Conservation (phyloP, 1,140 invertebrate genomes). For the Heliconius congener region DNA sequence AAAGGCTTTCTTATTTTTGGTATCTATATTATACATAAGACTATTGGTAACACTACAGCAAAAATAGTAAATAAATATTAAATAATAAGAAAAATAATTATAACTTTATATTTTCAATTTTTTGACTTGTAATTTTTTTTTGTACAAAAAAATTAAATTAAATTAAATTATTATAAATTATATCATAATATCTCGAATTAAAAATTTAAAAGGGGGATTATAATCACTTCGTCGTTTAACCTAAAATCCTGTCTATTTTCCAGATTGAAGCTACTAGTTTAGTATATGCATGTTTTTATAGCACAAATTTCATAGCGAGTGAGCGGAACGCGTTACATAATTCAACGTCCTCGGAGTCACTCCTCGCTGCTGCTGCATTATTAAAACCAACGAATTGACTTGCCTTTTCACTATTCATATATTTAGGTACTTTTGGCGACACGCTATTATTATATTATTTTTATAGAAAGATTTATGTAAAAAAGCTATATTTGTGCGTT, state of each 20-base stretch:
- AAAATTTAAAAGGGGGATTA: background rate
- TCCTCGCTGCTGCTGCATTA: constrained; percentile 54
- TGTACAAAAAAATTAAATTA: no score
- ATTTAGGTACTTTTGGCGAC: constrained; percentile 22
- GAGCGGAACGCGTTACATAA: constrained; percentile 51
- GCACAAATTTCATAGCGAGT: constrained; percentile 39
- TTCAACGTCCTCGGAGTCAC: constrained; percentile 51
- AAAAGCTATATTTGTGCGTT: no score
- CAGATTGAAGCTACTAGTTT: background rate
- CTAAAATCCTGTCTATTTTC: background rate
- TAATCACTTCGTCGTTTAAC: background rate
- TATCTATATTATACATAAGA: no score
- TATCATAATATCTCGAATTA: no score
- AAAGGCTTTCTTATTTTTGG: no score
- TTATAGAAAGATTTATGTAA: no score
- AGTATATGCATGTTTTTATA: constrained; percentile 13
- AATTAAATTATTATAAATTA: no score
- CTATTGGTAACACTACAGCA: no score
- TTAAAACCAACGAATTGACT: constrained; percentile 53
- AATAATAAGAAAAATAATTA: no score
- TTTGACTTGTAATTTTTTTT: no score
- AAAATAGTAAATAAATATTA: no score
- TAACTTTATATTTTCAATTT: no score
- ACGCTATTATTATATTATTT: constrained; percentile 11
- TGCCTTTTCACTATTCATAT: constrained; percentile 55